Conservation (phyloP, 2,888 invertebrate species). For the Apamea epomidion region DNA sequence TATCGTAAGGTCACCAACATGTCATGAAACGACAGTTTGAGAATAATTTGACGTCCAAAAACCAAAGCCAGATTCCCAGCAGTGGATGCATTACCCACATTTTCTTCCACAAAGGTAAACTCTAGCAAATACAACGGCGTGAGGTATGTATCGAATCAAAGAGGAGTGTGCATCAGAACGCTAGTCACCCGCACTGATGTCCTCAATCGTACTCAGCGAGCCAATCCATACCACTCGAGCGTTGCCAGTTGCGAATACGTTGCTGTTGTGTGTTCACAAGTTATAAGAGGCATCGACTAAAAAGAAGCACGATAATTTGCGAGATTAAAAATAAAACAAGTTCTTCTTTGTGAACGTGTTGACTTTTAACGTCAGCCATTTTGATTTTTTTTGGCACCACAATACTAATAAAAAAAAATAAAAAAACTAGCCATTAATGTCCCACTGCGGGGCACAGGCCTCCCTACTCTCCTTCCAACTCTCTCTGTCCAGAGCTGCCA, state of each 20-base stretch:
- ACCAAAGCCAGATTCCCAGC: not conserved
- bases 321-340: not conserved
- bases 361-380: conserved; percentile 1
- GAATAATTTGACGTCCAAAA: not conserved
- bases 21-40: not conserved
- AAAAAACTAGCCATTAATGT: no score
- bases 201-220: conserved; percentile 74
- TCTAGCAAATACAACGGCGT: not conserved
- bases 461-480: no score
- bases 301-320: not conserved
- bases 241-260: conserved; percentile 74
- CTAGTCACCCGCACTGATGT: conserved; percentile 66
- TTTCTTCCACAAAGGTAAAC: not conserved
- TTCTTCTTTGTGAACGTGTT: not conserved
- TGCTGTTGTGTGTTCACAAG: conserved; percentile 62
- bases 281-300: conserved; percentile 37
- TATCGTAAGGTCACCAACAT: no score
- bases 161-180: conserved; percentile 32
- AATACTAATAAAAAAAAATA: no score
- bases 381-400: not conserved
- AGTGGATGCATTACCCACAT: not conserved
- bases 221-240: conserved; percentile 80
- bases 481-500: no score
- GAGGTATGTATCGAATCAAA: conserved; percentile 41
- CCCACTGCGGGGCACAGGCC: no score